phyloP scores from a whole-genome alignment of 2,113 vertebrate species.

The Nipponia nippon region DNA sequence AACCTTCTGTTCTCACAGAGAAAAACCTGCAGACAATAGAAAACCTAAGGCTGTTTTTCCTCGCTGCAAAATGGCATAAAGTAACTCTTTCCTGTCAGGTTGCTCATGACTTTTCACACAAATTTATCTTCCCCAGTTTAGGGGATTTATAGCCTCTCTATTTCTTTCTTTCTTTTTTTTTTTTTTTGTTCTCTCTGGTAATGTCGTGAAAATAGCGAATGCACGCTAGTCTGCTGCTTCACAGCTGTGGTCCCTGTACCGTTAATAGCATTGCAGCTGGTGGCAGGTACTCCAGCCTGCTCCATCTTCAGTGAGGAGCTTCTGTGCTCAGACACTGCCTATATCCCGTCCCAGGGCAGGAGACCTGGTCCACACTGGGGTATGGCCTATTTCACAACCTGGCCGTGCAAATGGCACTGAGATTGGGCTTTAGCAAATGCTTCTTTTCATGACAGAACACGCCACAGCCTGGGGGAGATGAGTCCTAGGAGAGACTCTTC shows the following conservation, averaged over 20 bases:
- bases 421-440: neutral
- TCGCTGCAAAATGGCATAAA: neutral
- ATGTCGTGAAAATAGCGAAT: neutral
- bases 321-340: neutral
- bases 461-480: neutral
- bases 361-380: fast-evolving
- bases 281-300: neutral
- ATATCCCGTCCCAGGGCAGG: neutral
- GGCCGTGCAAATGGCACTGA: neutral
- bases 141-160: neutral
- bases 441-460: neutral
- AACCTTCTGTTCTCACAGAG: conserved; percentile 70
- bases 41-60: conserved; percentile 42
- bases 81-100: conserved; percentile 60
- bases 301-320: neutral
- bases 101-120: conserved; percentile 3
- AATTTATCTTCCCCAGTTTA: conserved; percentile 13
- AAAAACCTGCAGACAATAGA: conserved; percentile 64
- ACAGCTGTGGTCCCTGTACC: neutral
- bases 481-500: neutral
- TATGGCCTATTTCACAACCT: neutral
- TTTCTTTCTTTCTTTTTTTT: neutral
- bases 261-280: neutral
- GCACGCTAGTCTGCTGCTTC: neutral
- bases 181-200: neutral